Evolutionary conservation across 2,113 vertebrate genomes (phyloP), one percentile per base, ranked within the genome.

Genomic region (Gymnarchus niloticus): DNA sequence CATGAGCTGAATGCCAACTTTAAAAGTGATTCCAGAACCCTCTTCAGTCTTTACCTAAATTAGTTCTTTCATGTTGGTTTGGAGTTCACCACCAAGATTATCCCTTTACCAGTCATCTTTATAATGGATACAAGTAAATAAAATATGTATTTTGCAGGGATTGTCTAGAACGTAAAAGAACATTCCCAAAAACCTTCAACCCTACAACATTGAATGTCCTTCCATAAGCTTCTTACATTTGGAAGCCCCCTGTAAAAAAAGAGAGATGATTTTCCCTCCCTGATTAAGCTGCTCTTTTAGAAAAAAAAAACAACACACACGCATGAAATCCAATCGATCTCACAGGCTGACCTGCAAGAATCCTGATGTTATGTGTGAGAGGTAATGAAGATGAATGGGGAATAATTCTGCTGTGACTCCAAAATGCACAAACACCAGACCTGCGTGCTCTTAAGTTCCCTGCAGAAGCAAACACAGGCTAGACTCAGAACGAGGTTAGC

Each of bases 181-280:
- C 65, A 37, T 73, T 6, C 14, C 65, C 19, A 6, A 73, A 41
- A 73, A 37, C 33, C 65, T 73, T 3, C 6, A 41, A 37, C 37
- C 65, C 65, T 33, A 6, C 6, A 37, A 73, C 65, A 12, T 37
- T 17, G 41, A 17, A 12, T 6, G 65, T 14, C 65, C 33, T 41
- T 73, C 65, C 14, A 41, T 73, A 12, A 73, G 33, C 65, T 73
- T 12, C 65, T 33, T 41, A 33, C 5, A 33, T 9, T 17, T 73
- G 65, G 21, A n/a, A 48, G 76, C 76, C 23, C 9, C 21, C 21
- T 5, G 19, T 6, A 61, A 41, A 23, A 52, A 78, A 17, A 9
- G 1, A 10, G 52, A 82, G 89, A 95, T 96, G 95, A 93, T 95
- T 95, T 96, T 95, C 91, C 90, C 94, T 93, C 88, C 93, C 87